Evolutionary conservation across 2,113 vertebrate genomes (phyloP).

Genomic region (Camelus dromedarius): DNA sequence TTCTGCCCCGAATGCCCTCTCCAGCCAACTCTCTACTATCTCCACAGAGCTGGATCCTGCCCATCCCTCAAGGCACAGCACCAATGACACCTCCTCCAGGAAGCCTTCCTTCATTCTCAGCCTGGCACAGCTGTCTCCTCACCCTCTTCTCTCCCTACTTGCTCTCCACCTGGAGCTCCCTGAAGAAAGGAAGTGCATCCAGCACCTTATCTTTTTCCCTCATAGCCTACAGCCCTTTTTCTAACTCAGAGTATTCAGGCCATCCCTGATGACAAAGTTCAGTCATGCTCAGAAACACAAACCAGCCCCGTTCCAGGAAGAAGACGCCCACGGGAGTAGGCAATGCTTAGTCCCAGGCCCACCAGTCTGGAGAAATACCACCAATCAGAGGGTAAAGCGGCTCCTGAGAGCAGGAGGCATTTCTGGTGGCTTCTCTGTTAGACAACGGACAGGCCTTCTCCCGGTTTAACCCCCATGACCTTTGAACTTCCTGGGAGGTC

Average conservation of each 20-base stretch:
- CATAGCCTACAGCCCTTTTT: background rate
- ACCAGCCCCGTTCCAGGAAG: fast-evolving
- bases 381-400: background rate
- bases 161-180: background rate
- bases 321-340: fast-evolving
- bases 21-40: background rate
- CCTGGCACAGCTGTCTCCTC: background rate
- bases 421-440: conserved; percentile 67
- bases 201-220: background rate
- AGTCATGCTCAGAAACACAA: background rate
- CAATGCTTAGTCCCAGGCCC: background rate
- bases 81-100: background rate
- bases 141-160: background rate
- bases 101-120: background rate
- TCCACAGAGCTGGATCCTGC: background rate
- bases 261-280: background rate
- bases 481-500: conserved; percentile 86
- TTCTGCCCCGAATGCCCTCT: background rate
- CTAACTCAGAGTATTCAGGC: background rate
- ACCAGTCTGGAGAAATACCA: background rate
- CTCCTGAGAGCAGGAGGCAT: background rate
- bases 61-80: background rate
- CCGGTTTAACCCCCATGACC: conserved; percentile 73
- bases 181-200: background rate
- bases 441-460: conserved; percentile 73